Evolutionary conservation across 1,140 invertebrate species (phyloP), one percentile per base, ranked within the genome.

Genomic region (Leptinotarsa defecta): DNA sequence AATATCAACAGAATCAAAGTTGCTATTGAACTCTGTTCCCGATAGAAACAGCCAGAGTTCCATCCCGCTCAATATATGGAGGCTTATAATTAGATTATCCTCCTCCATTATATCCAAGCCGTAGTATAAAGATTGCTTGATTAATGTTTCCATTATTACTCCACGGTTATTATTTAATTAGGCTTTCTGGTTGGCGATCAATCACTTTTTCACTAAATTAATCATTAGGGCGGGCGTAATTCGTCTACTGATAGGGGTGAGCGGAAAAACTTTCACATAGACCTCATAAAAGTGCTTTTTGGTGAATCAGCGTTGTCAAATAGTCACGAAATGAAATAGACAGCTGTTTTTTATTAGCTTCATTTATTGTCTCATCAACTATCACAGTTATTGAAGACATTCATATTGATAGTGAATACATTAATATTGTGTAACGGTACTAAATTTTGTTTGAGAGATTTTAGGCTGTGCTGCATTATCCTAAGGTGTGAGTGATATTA

Each of bases 201-300:
- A 70, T 70, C 68, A 70, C 48, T 48, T 70, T 70, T 70, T 70
- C 68, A 49, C 68, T 70, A 52, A 70, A 70, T 70, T 70, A 70
- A 70, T 70, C 48, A 70, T 67, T 67, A n/a, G 24, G 19, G 64
- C 24, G 22, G 64, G 20, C 20, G 20, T 17, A 20, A 67, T 34
- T 24, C 3, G 20, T 22, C 6, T 67, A 20, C 20, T 15, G 15
- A 15, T 67, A 67, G 20, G 64, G 64, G 27, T 20, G 61, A 63
- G 22, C 61, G 8, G 61, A 4, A 17, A 8, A 63, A 63, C 13
- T 19, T 63, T 19, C 22, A 63, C n/a, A 19, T 63, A 13, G 61
- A 8, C 11, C 34, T 43, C 8, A 43, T 43, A 43, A 43, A 43
- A 43, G 34, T 11, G 8, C 6, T 8, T 43, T 11, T 43, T 43